phyloP scores from a whole-genome alignment of 2,888 invertebrate genomes.

The Thymelicus lineola region DNA sequence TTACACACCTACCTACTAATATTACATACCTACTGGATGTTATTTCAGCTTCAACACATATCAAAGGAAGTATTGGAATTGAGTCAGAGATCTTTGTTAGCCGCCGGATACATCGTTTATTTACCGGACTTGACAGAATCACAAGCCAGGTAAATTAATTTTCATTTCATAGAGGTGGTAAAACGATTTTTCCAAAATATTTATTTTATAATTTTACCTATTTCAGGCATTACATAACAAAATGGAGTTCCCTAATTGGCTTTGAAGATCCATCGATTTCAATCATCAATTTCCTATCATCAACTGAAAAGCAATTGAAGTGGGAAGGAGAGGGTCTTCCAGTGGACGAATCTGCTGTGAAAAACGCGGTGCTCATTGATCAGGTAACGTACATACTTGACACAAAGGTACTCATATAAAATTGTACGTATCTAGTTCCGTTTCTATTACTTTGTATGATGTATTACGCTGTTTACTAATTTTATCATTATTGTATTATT shows the following conservation, averaged over 20 bases:
- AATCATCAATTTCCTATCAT: constrained; percentile 69
- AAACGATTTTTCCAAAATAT: no score
- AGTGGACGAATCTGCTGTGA: constrained; percentile 90
- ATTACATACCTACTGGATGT: not conserved
- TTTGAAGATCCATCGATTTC: constrained; percentile 69
- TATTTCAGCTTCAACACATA: constrained; percentile 84
- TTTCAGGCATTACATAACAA: constrained; percentile 71
- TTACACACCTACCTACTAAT: no score
- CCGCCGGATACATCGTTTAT: constrained; percentile 92
- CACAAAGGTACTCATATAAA: no score
- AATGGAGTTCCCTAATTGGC: constrained; percentile 79
- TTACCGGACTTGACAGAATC: constrained; percentile 89
- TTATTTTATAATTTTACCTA: not conserved
- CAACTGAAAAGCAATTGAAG: constrained; percentile 88
- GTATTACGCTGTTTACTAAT: no score
- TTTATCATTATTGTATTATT: no score
- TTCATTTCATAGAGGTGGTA: not conserved
- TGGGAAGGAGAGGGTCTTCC: constrained; percentile 96
- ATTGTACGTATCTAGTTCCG: no score
- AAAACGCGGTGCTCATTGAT: constrained; percentile 92
- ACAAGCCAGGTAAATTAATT: constrained; percentile 78
- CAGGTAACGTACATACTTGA: constrained; percentile 78
- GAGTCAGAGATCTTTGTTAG: constrained; percentile 87
- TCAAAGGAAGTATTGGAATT: constrained; percentile 87
- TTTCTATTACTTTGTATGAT: no score